phyloP scores from a whole-genome alignment of 2,797 vertebrate species.

The Eleutherodactylus coqui region DNA sequence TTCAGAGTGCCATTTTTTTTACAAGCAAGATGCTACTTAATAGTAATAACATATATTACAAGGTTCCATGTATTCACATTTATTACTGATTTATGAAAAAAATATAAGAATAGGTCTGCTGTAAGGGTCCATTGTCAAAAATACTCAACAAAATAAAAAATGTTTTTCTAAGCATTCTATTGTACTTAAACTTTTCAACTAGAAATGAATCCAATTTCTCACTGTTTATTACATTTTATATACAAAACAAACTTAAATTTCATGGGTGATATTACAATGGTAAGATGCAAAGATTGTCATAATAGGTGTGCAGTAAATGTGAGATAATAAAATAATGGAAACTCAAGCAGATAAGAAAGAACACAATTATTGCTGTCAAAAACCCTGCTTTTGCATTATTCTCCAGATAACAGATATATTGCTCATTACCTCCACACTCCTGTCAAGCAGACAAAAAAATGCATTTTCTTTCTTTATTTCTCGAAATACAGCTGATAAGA shows the following conservation, averaged over 20 bases:
- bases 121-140: too few relatives aligned
- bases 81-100: too few relatives aligned
- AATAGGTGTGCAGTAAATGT: conserved; percentile 37
- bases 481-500: conserved; percentile 29
- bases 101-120: too few relatives aligned
- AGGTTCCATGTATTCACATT: too few relatives aligned
- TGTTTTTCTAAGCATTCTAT: background rate
- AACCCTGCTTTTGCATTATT: conserved; percentile 15
- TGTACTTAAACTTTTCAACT: background rate
- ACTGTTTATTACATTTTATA: background rate
- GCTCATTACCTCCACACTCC: conserved; percentile 13
- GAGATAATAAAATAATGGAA: conserved; percentile 55
- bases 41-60: too few relatives aligned
- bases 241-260: conserved; percentile 25
- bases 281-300: conserved; percentile 38
- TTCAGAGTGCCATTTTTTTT: too few relatives aligned
- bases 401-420: conserved; percentile 33
- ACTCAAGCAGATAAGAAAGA: conserved; percentile 46
- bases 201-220: background rate
- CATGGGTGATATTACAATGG: conserved; percentile 24
- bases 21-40: too few relatives aligned
- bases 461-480: conserved; percentile 19
- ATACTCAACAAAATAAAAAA: background rate
- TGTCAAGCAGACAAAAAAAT: conserved; percentile 35
- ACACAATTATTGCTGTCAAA: conserved; percentile 45